Evolutionary conservation across 2,113 vertebrate species (phyloP), one percentile per base, ranked within the genome.

Genomic region (Poicephalus gulielmi): DNA sequence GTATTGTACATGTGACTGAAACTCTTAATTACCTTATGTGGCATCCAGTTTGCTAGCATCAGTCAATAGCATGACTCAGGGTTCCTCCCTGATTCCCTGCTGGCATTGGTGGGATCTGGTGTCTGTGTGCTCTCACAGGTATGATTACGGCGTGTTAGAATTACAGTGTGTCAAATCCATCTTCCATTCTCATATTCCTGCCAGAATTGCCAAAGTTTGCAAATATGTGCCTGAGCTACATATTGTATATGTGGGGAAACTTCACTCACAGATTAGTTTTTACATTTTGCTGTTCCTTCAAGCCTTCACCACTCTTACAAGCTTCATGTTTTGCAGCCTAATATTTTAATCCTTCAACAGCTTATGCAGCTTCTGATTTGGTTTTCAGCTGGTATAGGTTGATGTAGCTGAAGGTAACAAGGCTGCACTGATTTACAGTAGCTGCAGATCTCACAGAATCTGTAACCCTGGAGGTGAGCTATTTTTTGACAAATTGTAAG

Each of bases 171-270:
- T 86, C 88, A 94, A 52, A 84, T 84, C 43, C n/a, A 28, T 77
- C 83, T 81, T 63, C 80, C 28, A 6, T 52, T 60, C 86, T 93
- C 87, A 3, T 62, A 30, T 83, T 83, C 66, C 93, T 96, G 84
- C 82, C 79, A 92, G 37, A 94, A 73, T 50, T 96, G 83, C 89
- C 85, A 75, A 44, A 91, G 92, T 95, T 97, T 96, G 91, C 93
- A 97, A 96, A 95, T 92, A 83, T 16, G 33, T 87, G 73, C 74
- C 62, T 84, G 30, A 91, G 85, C 78, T 86, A 49, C 78, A 37
- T 75, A 37, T 22, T 59, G 69, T 60, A 84, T 50, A 39, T 77
- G 33, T n/a, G n/a, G 22, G 50, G 55, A 52, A 68, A 19, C 52
- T 81, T 80, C 70, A 69, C 47, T 86, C 47, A 13, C 79, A 53